A percentile compares a stretch with the other conserved stretches of the same genome.
Evolutionary conservation across 2,888 invertebrate genomes (phyloP).

Genomic region (Arrhopalites spinosus): DNA sequence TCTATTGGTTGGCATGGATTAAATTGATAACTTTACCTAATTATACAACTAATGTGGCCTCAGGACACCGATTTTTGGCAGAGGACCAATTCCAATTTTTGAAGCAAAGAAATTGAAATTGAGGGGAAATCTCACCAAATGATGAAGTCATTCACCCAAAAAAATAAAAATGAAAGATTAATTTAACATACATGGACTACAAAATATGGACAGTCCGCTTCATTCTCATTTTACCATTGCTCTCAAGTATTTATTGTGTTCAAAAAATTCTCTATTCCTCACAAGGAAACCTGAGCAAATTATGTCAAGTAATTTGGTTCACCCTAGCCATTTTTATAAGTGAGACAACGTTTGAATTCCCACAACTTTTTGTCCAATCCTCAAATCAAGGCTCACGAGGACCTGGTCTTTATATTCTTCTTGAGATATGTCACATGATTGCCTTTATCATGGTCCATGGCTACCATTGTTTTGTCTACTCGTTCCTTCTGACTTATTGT

Average conservation of each 20-base stretch:
- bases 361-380: background rate
- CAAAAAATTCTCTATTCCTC: background rate
- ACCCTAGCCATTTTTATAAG: background rate
- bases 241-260: background rate
- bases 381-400: background rate
- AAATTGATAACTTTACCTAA: no score
- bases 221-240: background rate
- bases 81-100: no score
- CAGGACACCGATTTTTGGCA: no score
- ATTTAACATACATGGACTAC: background rate
- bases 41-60: no score
- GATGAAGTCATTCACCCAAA: no score
- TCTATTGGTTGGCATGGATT: no score
- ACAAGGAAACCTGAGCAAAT: background rate
- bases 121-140: no score
- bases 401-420: background rate
- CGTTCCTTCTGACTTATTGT: background rate
- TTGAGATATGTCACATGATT: background rate
- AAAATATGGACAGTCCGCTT: background rate
- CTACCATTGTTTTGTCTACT: background rate
- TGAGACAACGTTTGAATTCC: constrained; percentile 8
- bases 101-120: no score
- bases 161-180: no score
- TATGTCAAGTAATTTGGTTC: background rate
- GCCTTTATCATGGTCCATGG: background rate